These are phyloP conservation scores for Oedothorax gibbosus DNA, from an alignment of 1,140 invertebrate species.

Conservation along the genomic window DNA sequence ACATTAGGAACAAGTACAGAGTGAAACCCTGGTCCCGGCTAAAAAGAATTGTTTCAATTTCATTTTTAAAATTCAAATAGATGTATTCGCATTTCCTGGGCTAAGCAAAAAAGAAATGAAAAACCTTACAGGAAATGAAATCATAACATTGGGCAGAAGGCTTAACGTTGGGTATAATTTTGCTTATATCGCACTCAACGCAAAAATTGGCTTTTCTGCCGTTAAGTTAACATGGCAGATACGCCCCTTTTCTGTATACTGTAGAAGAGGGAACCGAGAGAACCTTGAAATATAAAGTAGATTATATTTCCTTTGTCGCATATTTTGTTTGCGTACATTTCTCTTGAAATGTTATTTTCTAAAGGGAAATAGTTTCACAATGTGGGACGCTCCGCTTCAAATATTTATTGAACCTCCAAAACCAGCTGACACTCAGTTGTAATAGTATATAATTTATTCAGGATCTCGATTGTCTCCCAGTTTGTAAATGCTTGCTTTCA, in stretches of 20 bases:
- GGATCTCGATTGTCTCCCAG: too few species aligned
- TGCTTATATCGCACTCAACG: neutral
- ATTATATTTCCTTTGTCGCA: slow-evolving; percentile 18
- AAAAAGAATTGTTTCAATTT: slow-evolving; percentile 45
- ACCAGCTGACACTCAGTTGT: too few species aligned
- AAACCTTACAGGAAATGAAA: slow-evolving; percentile 37
- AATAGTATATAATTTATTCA: too few species aligned
- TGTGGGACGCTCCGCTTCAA: too few species aligned
- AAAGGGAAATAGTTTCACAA: neutral
- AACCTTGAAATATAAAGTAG: slow-evolving; percentile 1
- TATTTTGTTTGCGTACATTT: slow-evolving; percentile 3
- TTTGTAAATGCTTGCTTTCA: too few species aligned
- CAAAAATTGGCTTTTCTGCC: too few species aligned
- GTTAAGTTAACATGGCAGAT: neutral
- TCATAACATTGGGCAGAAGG: slow-evolving; percentile 22
- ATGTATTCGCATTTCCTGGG: slow-evolving; percentile 10
- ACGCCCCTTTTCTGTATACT: neutral
- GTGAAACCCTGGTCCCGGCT: slow-evolving; percentile 7
- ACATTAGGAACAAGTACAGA: slow-evolving; percentile 15
- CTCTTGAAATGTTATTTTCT: neutral
- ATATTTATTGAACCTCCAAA: too few species aligned
- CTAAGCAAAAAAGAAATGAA: slow-evolving; percentile 18
- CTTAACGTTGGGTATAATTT: neutral
- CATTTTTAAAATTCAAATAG: slow-evolving; percentile 24
- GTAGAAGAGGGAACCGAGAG: neutral